Percentiles rank a stretch among this genome's conserved stretches.
Conservation (phyloP, 1,140 invertebrate genomes). For the Drosophila nigrodunni region DNA sequence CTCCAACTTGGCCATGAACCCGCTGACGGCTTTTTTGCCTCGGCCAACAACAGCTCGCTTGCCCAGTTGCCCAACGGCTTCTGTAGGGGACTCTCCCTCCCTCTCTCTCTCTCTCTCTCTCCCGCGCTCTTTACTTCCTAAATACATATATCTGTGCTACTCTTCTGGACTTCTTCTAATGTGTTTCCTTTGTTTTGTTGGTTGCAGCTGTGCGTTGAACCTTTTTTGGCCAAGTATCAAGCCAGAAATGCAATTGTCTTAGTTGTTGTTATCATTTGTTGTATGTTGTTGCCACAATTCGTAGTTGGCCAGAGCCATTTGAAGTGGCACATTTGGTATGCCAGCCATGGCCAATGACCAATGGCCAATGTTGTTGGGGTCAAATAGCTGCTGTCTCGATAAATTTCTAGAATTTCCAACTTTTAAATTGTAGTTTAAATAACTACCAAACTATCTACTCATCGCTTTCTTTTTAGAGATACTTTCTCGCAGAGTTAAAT, state of each 20-base stretch:
- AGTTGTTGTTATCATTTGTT: slow-evolving; percentile 26
- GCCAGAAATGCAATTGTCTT: slow-evolving; percentile 38
- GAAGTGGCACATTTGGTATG: slow-evolving; percentile 74
- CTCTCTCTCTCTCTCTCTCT: not conserved
- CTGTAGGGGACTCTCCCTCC: slow-evolving; percentile 23
- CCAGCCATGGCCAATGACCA: slow-evolving; percentile 42
- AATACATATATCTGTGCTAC: not conserved
- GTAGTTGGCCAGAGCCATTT: slow-evolving; percentile 56
- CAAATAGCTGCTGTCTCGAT: slow-evolving; percentile 44
- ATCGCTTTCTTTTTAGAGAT: not conserved
- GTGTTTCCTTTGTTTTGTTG: slow-evolving; percentile 75
- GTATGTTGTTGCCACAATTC: slow-evolving; percentile 55
- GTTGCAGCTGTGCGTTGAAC: slow-evolving; percentile 18
- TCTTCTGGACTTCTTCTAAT: slow-evolving; percentile 53
- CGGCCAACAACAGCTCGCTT: slow-evolving; percentile 14
- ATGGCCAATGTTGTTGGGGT: slow-evolving; percentile 40
- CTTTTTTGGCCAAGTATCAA: slow-evolving; percentile 28
- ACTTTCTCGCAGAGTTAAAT: slow-evolving; percentile 34
- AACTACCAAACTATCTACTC: not conserved
- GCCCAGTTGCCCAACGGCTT: slow-evolving; percentile 33
- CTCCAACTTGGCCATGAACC: slow-evolving; percentile 57
- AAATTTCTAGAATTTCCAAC: slow-evolving; percentile 13
- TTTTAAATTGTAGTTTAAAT: slow-evolving; percentile 14
- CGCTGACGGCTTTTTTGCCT: slow-evolving; percentile 38
- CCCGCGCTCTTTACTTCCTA: not conserved